Conservation (phyloP, 2,113 vertebrate species). For the Castor canadensis region DNA sequence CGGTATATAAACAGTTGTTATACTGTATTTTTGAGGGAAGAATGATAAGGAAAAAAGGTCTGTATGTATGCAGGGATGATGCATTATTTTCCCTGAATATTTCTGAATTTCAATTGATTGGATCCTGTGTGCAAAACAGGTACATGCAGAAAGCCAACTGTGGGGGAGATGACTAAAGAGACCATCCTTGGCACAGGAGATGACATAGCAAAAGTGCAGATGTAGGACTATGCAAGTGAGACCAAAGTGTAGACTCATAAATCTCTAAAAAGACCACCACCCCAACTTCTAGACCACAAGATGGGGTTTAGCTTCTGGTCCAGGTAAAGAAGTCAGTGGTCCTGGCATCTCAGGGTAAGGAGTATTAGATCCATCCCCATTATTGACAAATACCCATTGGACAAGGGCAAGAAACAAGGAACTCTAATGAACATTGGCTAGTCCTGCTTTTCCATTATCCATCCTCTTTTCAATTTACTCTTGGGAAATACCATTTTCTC, state of each 20-base stretch:
- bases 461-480: not conserved
- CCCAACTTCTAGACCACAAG: not conserved
- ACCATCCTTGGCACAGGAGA: not conserved
- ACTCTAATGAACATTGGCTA: not conserved
- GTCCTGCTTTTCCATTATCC: not conserved
- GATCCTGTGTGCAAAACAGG: not conserved
- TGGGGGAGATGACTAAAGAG: not conserved
- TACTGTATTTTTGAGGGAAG: not conserved
- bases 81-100: not conserved
- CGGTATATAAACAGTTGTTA: not conserved
- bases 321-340: not conserved
- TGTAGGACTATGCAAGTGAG: not conserved
- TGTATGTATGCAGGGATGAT: not conserved
- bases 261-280: not conserved
- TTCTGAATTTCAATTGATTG: not conserved
- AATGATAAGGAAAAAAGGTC: not conserved
- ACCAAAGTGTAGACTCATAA: not conserved
- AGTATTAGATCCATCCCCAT: not conserved
- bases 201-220: not conserved
- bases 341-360: not conserved
- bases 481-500: not conserved
- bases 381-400: not conserved
- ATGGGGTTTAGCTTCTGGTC: not conserved
- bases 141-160: not conserved
- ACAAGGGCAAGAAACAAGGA: not conserved